A percentile compares a stretch with the other conserved stretches of the same genome.
Evolutionary conservation across 1,140 invertebrate genomes (phyloP).

Genomic region (Drosophila tani): DNA sequence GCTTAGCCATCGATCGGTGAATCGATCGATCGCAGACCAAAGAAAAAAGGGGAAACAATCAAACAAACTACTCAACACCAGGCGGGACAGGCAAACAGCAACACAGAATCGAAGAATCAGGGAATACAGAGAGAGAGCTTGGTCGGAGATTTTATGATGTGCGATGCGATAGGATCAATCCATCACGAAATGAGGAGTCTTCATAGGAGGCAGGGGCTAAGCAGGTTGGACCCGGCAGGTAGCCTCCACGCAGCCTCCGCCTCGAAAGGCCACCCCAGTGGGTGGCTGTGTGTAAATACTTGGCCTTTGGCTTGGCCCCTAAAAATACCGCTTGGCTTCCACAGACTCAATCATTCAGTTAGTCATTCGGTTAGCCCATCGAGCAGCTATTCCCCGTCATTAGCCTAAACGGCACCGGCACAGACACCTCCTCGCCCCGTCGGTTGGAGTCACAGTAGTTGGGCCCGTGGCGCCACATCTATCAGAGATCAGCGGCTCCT

Average conservation of each 20-base stretch:
- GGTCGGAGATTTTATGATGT: slow-evolving; percentile 74
- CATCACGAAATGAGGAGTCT: slow-evolving; percentile 61
- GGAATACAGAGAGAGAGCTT: slow-evolving; percentile 21
- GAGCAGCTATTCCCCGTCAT: slow-evolving; percentile 44
- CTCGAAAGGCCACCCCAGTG: slow-evolving; percentile 66
- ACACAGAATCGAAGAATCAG: slow-evolving; percentile 32
- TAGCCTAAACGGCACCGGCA: slow-evolving; percentile 71
- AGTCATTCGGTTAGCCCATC: slow-evolving; percentile 38
- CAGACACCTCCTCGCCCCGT: slow-evolving; percentile 3
- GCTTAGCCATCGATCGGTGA: slow-evolving; percentile 46
- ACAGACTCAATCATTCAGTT: slow-evolving; percentile 48
- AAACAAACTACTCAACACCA: slow-evolving; percentile 78
- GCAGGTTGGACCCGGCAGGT: slow-evolving; percentile 60
- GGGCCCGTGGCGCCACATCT: slow-evolving; percentile 65
- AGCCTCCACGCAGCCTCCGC: slow-evolving; percentile 36
- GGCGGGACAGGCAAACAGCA: slow-evolving; percentile 54
- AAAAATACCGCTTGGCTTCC: slow-evolving; percentile 72
- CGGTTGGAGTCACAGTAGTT: slow-evolving; percentile 49
- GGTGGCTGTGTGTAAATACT: slow-evolving; percentile 80
- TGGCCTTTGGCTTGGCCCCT: slow-evolving; percentile 73
- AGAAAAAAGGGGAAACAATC: slow-evolving; percentile 63
- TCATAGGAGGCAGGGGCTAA: slow-evolving; percentile 29
- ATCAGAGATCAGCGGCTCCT: slow-evolving; percentile 48
- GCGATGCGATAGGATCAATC: slow-evolving; percentile 79
- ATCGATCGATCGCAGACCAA: slow-evolving; percentile 59